These are phyloP conservation scores for Ericerus pela DNA, from an alignment of 1,140 invertebrate genomes.

Conservation along the genomic window DNA sequence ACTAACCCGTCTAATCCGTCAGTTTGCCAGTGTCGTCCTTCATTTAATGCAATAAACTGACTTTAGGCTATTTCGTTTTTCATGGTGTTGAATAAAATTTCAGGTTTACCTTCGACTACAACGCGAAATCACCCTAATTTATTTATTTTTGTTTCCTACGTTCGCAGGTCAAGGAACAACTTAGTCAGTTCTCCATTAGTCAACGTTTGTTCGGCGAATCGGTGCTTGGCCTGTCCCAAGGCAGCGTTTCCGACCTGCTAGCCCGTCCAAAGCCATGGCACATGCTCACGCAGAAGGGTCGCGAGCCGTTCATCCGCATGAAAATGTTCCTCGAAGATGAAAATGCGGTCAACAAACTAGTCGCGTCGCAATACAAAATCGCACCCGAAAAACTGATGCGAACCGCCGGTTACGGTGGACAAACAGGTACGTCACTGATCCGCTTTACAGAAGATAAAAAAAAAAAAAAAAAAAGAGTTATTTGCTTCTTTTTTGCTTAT, in stretches of 20 bases:
- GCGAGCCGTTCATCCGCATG: slow-evolving; percentile 95
- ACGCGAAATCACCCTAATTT: too few species aligned
- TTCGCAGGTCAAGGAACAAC: slow-evolving; percentile 88
- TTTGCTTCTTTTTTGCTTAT: not conserved
- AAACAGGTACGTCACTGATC: slow-evolving; percentile 63
- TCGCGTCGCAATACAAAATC: slow-evolving; percentile 94
- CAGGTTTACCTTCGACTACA: too few species aligned
- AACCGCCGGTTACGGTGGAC: slow-evolving; percentile 78
- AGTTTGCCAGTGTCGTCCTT: too few species aligned
- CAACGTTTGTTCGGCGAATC: slow-evolving; percentile 96
- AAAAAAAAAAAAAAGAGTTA: too few species aligned
- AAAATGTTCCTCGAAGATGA: slow-evolving; percentile 96
- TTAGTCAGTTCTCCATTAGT: slow-evolving; percentile 96
- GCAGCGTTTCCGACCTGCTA: slow-evolving; percentile 85
- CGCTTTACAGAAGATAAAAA: too few species aligned
- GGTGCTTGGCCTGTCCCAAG: slow-evolving; percentile 89
- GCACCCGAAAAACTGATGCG: slow-evolving; percentile 90
- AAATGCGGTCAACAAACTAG: slow-evolving; percentile 89
- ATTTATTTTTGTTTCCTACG: too few species aligned
- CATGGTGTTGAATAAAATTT: too few species aligned
- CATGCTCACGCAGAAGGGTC: slow-evolving; percentile 82
- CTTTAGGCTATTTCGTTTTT: too few species aligned
- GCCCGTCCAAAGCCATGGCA: slow-evolving; percentile 94
- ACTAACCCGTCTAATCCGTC: too few species aligned
- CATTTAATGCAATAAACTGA: too few species aligned